Conservation (phyloP, 2,113 vertebrate species). For the Sus scrofa region T2T-Sscrofa CM000828.6:67758001-67758500, state of each 20-base stretch:
- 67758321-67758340: background rate
- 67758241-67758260: too few species aligned
- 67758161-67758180: too few species aligned
- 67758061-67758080: too few species aligned
- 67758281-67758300: background rate
- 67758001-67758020: too few species aligned
- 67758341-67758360: background rate
- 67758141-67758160: too few species aligned
- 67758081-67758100: too few species aligned
- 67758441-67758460: background rate
- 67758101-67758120: too few species aligned
- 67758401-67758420: background rate
- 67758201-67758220: background rate
- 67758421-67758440: background rate
- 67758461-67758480: background rate
- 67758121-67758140: too few species aligned
- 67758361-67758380: background rate
- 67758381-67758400: background rate
- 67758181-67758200: background rate
- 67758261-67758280: background rate
- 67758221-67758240: background rate
- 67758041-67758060: too few species aligned
- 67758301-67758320: background rate
- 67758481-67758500: background rate
- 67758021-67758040: too few species aligned